phyloP scores from a whole-genome alignment of 2,113 vertebrate genomes.

The Gymnarchus niloticus region DNA sequence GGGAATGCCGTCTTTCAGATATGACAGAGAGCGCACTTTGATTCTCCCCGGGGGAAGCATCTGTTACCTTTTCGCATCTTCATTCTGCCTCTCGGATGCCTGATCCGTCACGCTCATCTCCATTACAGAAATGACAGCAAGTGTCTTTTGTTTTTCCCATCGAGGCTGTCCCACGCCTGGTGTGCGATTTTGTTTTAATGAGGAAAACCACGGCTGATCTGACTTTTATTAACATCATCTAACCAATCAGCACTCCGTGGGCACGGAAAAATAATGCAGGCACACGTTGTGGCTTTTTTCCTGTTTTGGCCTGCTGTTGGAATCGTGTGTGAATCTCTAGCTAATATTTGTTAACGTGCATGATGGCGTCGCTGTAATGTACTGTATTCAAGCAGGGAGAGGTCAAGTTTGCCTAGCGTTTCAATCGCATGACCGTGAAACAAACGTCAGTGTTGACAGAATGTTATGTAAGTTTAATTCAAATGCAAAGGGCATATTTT shows the following conservation, averaged over 20 bases:
- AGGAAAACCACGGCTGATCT: neutral
- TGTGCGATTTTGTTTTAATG: neutral
- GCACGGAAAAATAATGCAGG: neutral
- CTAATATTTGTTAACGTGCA: neutral
- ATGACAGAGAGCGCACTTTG: slow-evolving; percentile 18
- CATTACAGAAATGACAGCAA: neutral
- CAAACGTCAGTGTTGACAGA: neutral
- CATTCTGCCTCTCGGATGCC: neutral
- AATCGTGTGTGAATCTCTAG: neutral
- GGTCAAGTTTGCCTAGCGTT: neutral
- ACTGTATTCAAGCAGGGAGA: neutral
- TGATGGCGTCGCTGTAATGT: neutral
- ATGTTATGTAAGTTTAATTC: neutral
- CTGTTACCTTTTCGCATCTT: slow-evolving; percentile 18
- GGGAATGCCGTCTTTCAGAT: neutral
- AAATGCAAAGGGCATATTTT: neutral
- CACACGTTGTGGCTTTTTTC: neutral
- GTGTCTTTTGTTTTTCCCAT: neutral
- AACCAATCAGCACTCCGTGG: neutral
- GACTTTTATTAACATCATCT: neutral
- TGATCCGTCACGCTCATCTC: slow-evolving; percentile 15
- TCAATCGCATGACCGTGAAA: neutral
- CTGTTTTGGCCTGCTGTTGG: neutral
- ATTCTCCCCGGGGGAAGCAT: slow-evolving; percentile 8
- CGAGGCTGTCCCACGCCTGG: neutral